Evolutionary conservation across 2,113 vertebrate genomes (phyloP).

Genomic region (Pygoscelis adeliae): DNA sequence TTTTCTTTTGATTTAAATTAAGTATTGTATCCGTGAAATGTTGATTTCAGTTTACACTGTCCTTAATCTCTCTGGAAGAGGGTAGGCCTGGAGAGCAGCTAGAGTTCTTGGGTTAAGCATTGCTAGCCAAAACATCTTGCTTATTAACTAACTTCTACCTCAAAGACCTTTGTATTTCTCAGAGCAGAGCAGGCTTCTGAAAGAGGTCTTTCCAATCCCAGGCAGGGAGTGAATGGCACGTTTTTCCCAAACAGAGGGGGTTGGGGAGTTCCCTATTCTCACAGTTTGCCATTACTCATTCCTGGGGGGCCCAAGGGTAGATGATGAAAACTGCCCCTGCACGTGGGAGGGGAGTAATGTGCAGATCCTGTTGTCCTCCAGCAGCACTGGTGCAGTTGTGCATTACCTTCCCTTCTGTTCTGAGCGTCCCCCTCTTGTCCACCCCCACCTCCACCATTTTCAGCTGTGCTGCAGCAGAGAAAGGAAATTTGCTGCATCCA

Average conservation of each 20-base stretch:
- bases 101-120: not conserved
- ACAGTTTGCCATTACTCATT: not conserved
- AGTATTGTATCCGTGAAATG: not conserved
- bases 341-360: fast-evolving
- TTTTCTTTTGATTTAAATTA: not conserved
- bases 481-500: not conserved
- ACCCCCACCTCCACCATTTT: not conserved
- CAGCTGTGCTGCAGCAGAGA: not conserved
- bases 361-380: not conserved
- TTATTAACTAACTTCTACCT: not conserved
- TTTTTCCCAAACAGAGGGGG: not conserved
- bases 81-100: not conserved
- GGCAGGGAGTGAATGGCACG: not conserved
- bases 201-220: not conserved
- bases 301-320: too few relatives aligned
- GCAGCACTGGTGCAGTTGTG: not conserved
- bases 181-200: not conserved
- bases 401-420: not conserved
- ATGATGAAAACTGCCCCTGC: not conserved
- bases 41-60: not conserved
- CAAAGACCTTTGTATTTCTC: not conserved
- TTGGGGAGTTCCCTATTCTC: not conserved
- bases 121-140: not conserved
- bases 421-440: not conserved
- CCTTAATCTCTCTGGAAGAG: not conserved